Evolutionary conservation across 1,140 invertebrate species (phyloP), one percentile per base, ranked within the genome.

Genomic region (Babylonia areolata): DNA sequence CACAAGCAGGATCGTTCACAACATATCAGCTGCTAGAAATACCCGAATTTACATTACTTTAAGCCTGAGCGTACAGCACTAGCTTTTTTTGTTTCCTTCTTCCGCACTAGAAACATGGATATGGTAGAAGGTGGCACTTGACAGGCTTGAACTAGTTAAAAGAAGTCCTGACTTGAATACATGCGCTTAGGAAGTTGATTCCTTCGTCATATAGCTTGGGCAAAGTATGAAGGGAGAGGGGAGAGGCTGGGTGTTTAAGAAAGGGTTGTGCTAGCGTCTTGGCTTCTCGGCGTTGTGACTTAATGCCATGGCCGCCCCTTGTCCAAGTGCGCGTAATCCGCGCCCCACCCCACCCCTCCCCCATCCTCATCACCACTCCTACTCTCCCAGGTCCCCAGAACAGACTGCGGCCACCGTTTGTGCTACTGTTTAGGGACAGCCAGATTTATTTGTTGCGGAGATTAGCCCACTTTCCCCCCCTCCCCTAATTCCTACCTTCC

Each of bases 401-500:
- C n/a, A 20, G 73, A 73, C 11, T 11, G 73, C 39, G 35, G 17
- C 15, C 73, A 35, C 39, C 33, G 73, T 39, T 40, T 39, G 39
- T 37, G 31, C 5, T 11, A 31, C 33, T 77, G 33, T 77, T 77
- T 37, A 77, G 9, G n/a, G 39, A 77, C 35, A 39, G 73, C 73
- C 73, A 0, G 39, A 39, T 77, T 77, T 77, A 40, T 77, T 77
- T 64, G 58, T 23, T 23, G 15, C 58, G 23, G 58, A 64, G 58
- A 64, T 64, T 64, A 64, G 58, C 58, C 58, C 12, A 64, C 58
- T 64, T 64, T 23, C 46, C 75, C 42, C 73, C 33, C 84, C 42
- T 54, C 75, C 42, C 39, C n/a, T 77, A 28, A 31, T 28, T 51
- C 33, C 71, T 42, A 9, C 33, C 37, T 23, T 77, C 11, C n/a